Conservation (phyloP, 2,888 invertebrate genomes). For the Caenorhabditis virilis region DNA sequence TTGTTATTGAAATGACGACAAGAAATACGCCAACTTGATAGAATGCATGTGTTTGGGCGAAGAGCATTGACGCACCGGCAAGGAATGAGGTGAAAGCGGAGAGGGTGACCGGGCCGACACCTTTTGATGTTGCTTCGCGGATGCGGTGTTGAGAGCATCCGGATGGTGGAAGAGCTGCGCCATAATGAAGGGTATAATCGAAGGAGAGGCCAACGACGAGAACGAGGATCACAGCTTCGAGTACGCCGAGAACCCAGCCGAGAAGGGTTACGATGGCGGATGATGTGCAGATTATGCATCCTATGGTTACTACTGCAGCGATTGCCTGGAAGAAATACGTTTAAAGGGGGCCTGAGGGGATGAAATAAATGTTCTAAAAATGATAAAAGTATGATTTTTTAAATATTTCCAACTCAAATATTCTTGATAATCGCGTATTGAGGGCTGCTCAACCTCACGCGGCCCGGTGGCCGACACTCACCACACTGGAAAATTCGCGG, state of each 20-base stretch:
- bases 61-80: constrained; percentile 62
- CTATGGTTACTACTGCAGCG: constrained; percentile 58
- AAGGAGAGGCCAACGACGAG: constrained; percentile 67
- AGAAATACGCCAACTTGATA: constrained; percentile 66
- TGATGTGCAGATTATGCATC: constrained; percentile 57
- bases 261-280: constrained; percentile 57
- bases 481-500: too few relatives aligned
- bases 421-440: too few relatives aligned
- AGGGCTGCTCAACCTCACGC: too few relatives aligned
- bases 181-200: constrained; percentile 68
- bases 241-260: constrained; percentile 65
- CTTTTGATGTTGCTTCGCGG: constrained; percentile 34
- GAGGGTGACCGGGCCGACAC: constrained; percentile 57
- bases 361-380: too few relatives aligned
- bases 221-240: constrained; percentile 67
- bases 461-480: too few relatives aligned
- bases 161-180: constrained; percentile 52
- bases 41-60: constrained; percentile 64
- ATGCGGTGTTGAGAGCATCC: constrained; percentile 51
- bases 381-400: too few relatives aligned
- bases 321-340: constrained; percentile 38
- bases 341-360: not conserved
- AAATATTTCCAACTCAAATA: too few relatives aligned
- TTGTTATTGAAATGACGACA: constrained; percentile 82
- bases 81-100: constrained; percentile 61